Base-by-base conservation (phyloP, 2,113 vertebrate species). In the Microtus oregoni region DNA sequence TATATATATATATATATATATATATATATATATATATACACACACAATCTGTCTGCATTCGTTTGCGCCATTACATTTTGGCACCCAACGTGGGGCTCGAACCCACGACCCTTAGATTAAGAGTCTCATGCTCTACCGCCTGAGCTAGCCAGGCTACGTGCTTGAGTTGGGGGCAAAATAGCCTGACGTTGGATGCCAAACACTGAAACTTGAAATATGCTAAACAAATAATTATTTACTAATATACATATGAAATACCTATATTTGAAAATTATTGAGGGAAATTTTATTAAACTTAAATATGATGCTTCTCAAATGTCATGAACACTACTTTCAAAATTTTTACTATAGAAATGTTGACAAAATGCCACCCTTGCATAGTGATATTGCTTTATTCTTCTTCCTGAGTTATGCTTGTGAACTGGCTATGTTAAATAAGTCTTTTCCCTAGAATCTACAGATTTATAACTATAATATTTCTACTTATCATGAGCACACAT, bases 21-120 rank as follows among this genome's bases (percentile, higher is more conserved):
- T 41, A 41, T 41, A 41, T 41, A 41, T 41, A 41, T 41, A 41
- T 44, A 44, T 44, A 44, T 44, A 44, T 4, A 44, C 4, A 4
- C 4, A 4, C 4, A 44, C 41, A 44, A 44, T 44, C 41, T 44
- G 4, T 44, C 41, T 44, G 41, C 41, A 44, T 44, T 44, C 41
- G 41, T 44, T 44, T 44, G 4, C 4, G 41, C 41, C 41, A 4
- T 44, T 44, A 44, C 41, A 44, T 44, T 50, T 50, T 65, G 63
- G 24, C 0, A 1, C 63, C 63, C 63, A 99, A 99, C 98, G 99
- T 99, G 99, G 99, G 99, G 99, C 99, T 99, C 99, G 99, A 99
- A 99, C 30, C 97, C 97, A 98, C 90, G 86, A 97, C 96, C 95
- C 97, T 98, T 97, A 98, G 97, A 98, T 98, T 98, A 98, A 98